phyloP scores from a whole-genome alignment of 2,113 vertebrate species.

The Pteronura brasiliensis region DNA sequence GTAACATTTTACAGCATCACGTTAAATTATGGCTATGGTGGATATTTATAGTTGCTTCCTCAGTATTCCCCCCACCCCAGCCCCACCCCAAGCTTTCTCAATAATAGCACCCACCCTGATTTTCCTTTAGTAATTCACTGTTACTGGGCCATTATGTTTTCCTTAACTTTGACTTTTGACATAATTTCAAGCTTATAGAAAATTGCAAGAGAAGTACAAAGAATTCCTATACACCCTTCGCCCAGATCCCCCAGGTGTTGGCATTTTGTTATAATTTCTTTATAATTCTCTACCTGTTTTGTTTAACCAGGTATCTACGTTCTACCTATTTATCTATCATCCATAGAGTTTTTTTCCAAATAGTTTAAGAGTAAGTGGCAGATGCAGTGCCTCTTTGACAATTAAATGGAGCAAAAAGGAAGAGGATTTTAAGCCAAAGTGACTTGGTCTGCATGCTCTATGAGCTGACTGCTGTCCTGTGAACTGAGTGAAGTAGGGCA shows the following conservation, averaged over 20 bases:
- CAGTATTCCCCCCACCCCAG: no score
- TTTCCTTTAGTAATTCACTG: not conserved
- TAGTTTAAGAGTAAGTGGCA: not conserved
- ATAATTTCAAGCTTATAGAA: not conserved
- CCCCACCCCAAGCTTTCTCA: not conserved
- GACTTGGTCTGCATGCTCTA: not conserved
- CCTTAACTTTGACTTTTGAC: not conserved
- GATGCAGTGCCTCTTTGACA: not conserved
- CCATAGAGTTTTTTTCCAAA: not conserved
- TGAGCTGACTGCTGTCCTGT: not conserved
- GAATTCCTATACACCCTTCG: not conserved
- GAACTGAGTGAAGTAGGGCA: not conserved
- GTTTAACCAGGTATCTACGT: not conserved
- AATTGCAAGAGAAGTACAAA: not conserved
- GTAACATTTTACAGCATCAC: not conserved
- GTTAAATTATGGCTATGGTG: not conserved
- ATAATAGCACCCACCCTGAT: not conserved
- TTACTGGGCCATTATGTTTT: not conserved
- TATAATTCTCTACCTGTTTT: not conserved
- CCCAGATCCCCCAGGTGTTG: not conserved
- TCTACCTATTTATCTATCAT: not conserved
- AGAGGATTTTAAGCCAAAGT: not conserved
- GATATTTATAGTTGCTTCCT: not conserved
- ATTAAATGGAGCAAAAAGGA: not conserved
- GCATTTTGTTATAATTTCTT: not conserved